phyloP scores from a whole-genome alignment of 92 coral and sea anemone species.

The Pocillopora grandis region DNA sequence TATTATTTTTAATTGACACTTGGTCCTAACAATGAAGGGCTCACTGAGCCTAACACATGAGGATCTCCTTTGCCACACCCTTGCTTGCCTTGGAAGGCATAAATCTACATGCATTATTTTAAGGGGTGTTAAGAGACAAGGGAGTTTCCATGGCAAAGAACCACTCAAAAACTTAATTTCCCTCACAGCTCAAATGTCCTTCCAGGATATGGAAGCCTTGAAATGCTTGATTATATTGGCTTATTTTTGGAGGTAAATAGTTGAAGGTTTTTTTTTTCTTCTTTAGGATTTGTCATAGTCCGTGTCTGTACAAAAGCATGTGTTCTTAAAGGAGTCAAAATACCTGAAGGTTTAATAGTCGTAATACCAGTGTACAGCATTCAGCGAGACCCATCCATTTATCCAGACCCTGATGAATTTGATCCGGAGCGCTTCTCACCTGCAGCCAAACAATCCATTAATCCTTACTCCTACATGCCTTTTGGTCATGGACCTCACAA shows the following conservation, averaged over 20 bases:
- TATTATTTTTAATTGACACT: too few relatives aligned
- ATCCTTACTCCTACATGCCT: constrained; percentile 55
- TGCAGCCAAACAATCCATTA: constrained; percentile 65
- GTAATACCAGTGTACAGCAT: constrained; percentile 48
- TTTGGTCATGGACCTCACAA: constrained; percentile 66
- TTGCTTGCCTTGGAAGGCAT: neutral
- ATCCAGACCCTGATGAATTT: constrained; percentile 67
- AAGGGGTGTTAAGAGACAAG: neutral
- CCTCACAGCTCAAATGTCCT: neutral
- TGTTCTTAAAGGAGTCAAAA: constrained; percentile 42
- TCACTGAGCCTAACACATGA: too few relatives aligned
- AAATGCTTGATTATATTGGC: too few relatives aligned
- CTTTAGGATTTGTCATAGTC: constrained; percentile 29
- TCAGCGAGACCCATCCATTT: constrained; percentile 56
- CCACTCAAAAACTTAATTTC: neutral
- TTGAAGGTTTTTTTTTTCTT: neutral
- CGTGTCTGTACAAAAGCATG: constrained; percentile 55
- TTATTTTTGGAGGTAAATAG: too few relatives aligned
- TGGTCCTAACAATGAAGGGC: too few relatives aligned
- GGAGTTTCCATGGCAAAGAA: neutral
- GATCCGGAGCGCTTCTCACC: constrained; percentile 65
- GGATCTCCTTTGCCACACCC: too few relatives aligned
- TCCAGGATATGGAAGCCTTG: neutral
- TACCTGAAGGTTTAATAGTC: constrained; percentile 33
- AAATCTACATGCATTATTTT: neutral